Percentiles rank a stretch among this genome's conserved stretches.
Conservation (phyloP, 2,888 invertebrate genomes). For the Drosophila austrosaltans region DNA sequence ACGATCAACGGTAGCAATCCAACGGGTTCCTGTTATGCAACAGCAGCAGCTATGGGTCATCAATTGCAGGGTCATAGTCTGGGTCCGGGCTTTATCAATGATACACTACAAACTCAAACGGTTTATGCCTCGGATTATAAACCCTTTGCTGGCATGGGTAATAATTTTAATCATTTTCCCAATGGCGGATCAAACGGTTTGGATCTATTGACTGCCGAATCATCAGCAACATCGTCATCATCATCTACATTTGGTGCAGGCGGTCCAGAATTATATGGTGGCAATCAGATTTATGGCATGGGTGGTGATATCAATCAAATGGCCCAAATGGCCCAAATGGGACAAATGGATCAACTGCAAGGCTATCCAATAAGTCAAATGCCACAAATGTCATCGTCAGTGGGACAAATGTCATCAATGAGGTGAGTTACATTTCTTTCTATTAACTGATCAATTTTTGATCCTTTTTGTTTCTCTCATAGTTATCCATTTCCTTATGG, state of each 20-base stretch:
- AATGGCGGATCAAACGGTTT: constrained; percentile 24
- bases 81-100: constrained; percentile 14
- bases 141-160: constrained; percentile 29
- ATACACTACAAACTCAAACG: constrained; percentile 39
- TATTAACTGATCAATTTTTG: background rate
- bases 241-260: constrained; percentile 1
- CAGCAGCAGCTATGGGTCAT: constrained; percentile 1
- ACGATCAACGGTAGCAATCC: background rate
- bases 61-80: background rate
- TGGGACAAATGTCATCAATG: constrained; percentile 11
- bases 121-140: constrained; percentile 45
- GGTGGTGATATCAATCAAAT: constrained; percentile 24
- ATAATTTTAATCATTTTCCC: constrained; percentile 45
- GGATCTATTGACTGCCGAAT: background rate
- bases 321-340: constrained; percentile 29
- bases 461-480: background rate
- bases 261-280: constrained; percentile 23
- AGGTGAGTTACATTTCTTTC: background rate
- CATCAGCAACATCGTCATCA: too few species aligned
- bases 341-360: constrained; percentile 6
- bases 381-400: background rate
- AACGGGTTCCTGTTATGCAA: constrained; percentile 1
- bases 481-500: constrained; percentile 33
- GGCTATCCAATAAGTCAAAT: background rate
- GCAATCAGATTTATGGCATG: constrained; percentile 34